Evolutionary conservation across 2,888 invertebrate genomes (phyloP), one percentile per base, ranked within the genome.

Genomic region (Himalopsyche kuldschensis): DNA sequence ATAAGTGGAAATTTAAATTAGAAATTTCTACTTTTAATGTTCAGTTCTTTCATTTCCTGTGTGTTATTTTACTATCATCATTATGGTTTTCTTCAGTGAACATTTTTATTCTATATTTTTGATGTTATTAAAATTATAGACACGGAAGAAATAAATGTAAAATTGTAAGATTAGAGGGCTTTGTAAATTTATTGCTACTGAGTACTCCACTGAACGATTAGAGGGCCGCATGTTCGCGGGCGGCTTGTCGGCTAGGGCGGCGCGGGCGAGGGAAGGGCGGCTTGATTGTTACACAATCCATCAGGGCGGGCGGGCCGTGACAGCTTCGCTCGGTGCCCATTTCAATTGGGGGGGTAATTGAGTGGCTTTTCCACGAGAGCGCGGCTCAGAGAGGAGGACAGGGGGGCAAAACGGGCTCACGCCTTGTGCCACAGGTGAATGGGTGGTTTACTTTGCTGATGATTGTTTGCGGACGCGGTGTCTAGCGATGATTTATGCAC

Each of bases 281-380:
- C 30, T 79, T 85, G 86, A 86, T 86, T 82, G 86, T 84, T 84
- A 86, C 84, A 86, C 86, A 86, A 86, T 86, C 86, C 86, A 86
- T 86, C 86, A 86, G 85, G 83, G 78, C 77, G 83, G 84, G 80
- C 78, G 81, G 32, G 78, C 82, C 83, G 84, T 82, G 84, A 85
- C 84, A 82, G 84, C 84, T 84, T 79, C 75, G 84, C 82, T 82
- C 80, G 69, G 85, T 84, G 86, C 84, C 86, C 82, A 78, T 84
- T 86, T 84, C 86, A 86, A 86, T 86, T 86, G 84, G 82, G 82
- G 24, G 77, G 84, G 85, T 85, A 86, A 86, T 85, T 84, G 86
- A 86, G 86, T 86, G 86, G 85, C 85, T 86, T 84, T 85, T 85
- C 86, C 84, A 78, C 77, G 69, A 79, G 83, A 78, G 82, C 35